Base-by-base conservation (phyloP, 2,797 vertebrate species). In the Syngnathus acus region DNA sequence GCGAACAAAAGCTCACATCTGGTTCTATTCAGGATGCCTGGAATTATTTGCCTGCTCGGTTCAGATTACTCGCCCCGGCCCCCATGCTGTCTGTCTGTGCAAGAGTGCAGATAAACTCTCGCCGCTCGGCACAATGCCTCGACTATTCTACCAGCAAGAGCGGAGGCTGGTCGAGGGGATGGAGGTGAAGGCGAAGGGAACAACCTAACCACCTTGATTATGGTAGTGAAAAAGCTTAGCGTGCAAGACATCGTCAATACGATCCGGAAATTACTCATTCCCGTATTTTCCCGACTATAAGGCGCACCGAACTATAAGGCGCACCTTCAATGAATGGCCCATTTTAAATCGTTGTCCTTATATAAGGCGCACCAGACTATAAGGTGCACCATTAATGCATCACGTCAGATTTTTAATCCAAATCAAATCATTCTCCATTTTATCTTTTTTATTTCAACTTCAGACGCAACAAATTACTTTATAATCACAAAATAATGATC, bases 11-110 rank as follows among this genome's bases (percentile, higher is more conserved):
- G 80, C 64, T 65, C 74, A 87, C 84, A 89, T 83, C 87, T 86
- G 89, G 83, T 86, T 90, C 78, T 73, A 82, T 82, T 89, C 82
- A 79, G 77, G 62, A 90, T 90, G 80, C 82, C 81, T 81, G 72
- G 64, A 76, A 88, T 90, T 90, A 83, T 78, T 84, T 5, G 71
- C 67, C 81, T 81, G 79, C 75, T 74, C 70, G 72, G 78, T 83
- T 87, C 78, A 72, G 72, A 80, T 87, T 88, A 84, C 84, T 75
- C 78, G 55, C 74, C 80, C 60, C 54, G 72, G 85, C 80, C 80
- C 83, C 81, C 80, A 60, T 72, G 70, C 60, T 14, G 60, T 62
- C 78, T 71, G 72, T 68, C 78, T 78, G 74, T 38, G 70, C 74
- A 70, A 78, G 76, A 78, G 73, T 73, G 76, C 75, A 80, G 76